Base-by-base conservation (phyloP, 2,113 vertebrate species). In the Cisticola juncidis region DNA sequence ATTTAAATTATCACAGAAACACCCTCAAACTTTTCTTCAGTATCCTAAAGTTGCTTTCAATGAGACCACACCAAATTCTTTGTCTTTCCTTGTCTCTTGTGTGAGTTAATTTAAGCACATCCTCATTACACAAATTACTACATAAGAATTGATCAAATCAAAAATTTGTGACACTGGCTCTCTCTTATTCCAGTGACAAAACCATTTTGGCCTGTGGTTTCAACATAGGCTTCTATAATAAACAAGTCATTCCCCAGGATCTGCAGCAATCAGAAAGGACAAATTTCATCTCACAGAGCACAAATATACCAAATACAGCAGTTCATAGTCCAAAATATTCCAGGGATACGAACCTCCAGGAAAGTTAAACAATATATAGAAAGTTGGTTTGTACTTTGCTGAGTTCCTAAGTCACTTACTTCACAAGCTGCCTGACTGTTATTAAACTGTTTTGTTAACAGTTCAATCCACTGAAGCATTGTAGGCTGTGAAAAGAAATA, bases 391-490 rank as follows among this genome's bases (percentile, higher is more conserved):
- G 93, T 83, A 95, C 40, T 92, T 96, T 82, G 50, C 45, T 94
- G 58, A 96, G 82, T 86, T 91, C 79, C 92, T 96, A 86, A 95
- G 92, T 96, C 54, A 95, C 93, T 82, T 95, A 99, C 99, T 99
- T 99, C 99, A 96, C 99, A 99, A 92, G 99, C 99, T 47, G 99
- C 99, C 98, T 99, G 99, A 97, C 99, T 99, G 98, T 99, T 99
- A 98, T 99, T 99, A 98, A 99, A 99, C 87, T 99, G 99, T 97
- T 99, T 99, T 93, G 99, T 99, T 93, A 99, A 98, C 50, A 99
- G 98, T 90, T 99, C 99, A 84, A 99, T 99, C 99, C 99, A 99
- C 97, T 99, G 99, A 98, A 99, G 98, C 99, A 99, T 99, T 89
- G 99, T 99, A 87, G 99, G 99, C 99, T 99, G 96, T 45, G 94